Conservation (phyloP, 2,113 vertebrate genomes). For the Tilapia sparmanii region DNA sequence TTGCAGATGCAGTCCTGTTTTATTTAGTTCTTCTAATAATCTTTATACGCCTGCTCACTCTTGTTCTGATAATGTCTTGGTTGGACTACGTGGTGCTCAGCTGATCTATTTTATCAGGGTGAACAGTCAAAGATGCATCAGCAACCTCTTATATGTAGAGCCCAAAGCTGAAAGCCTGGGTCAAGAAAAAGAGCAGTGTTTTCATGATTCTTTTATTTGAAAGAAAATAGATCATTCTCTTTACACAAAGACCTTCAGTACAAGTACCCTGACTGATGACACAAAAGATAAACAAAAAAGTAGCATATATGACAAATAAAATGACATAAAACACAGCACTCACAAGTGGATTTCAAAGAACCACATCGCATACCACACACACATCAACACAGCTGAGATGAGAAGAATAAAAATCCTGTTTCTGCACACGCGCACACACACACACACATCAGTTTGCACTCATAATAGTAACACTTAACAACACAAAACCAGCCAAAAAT, state of each 20-base stretch:
- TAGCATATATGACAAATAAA: conserved; percentile 16
- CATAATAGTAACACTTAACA: conserved; percentile 30
- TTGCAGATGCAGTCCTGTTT: neutral
- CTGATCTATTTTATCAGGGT: neutral
- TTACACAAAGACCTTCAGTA: conserved; percentile 55
- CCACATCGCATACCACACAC: neutral
- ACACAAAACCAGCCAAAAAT: conserved; percentile 63
- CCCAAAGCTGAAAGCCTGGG: neutral
- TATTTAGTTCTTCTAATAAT: neutral
- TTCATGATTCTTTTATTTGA: conserved; percentile 19
- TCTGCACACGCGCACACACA: neutral
- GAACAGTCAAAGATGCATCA: neutral
- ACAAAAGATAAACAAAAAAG: conserved; percentile 34
- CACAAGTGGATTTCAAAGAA: neutral
- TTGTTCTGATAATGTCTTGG: neutral
- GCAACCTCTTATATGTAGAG: neutral
- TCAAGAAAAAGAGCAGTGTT: neutral
- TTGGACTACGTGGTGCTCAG: neutral
- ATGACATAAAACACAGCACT: conserved; percentile 2
- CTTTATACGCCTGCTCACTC: neutral
- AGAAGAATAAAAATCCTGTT: neutral
- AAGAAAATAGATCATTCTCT: conserved; percentile 54
- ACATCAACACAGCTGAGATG: neutral
- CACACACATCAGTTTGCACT: neutral
- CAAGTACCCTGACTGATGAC: conserved; percentile 41